Evolutionary conservation across 2,113 vertebrate genomes (phyloP).

Genomic region (Campylomormyrus tamandua): DNA sequence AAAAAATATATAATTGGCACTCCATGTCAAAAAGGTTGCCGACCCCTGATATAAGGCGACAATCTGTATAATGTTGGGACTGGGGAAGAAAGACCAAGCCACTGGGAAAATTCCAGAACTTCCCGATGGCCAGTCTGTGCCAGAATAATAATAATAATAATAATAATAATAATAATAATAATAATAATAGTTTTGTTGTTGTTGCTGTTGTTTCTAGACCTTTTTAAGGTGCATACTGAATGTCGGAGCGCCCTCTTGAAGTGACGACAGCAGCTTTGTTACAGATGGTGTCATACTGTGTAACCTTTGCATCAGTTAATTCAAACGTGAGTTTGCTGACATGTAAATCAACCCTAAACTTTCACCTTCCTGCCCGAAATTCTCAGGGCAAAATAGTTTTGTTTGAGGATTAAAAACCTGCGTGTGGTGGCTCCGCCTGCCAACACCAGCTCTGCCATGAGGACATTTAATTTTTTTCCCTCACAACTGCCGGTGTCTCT

Average conservation of each 20-base stretch:
- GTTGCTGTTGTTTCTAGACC: neutral
- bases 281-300: neutral
- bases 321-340: neutral
- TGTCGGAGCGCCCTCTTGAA: neutral
- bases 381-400: neutral
- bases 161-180: neutral
- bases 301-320: neutral
- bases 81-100: too few species aligned
- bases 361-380: neutral
- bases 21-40: too few species aligned
- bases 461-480: conserved; percentile 44
- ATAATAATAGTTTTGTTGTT: neutral
- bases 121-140: too few species aligned
- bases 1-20: too few species aligned
- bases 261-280: neutral
- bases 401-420: conserved; percentile 26
- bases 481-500: conserved; percentile 50
- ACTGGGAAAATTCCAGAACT: too few species aligned
- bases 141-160: too few species aligned
- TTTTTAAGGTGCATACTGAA: neutral
- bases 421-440: conserved; percentile 45
- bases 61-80: too few species aligned
- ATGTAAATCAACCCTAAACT: neutral
- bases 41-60: too few species aligned
- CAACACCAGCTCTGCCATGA: conserved; percentile 50